Percentiles rank a stretch among this genome's conserved stretches.
Conservation (phyloP, 2,113 vertebrate species). For the Rhodinocichla rosea region DNA sequence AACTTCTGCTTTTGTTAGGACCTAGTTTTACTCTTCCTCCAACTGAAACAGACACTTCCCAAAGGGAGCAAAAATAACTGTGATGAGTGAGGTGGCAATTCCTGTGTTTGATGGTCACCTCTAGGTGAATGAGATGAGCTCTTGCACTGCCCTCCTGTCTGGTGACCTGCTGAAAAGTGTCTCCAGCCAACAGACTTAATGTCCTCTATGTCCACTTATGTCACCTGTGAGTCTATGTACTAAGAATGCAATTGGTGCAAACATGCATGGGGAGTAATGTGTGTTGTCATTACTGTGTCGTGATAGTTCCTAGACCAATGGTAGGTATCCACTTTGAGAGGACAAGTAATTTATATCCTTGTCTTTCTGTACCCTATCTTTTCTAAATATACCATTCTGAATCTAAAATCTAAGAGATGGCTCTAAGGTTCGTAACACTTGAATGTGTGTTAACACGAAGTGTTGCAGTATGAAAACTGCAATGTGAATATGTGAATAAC, state of each 20-base stretch:
- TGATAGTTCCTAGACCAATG: background rate
- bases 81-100: background rate
- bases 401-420: background rate
- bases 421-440: background rate
- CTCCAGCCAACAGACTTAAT: background rate
- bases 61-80: background rate
- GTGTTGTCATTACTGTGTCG: background rate
- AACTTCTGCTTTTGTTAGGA: background rate
- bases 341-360: background rate
- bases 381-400: background rate
- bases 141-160: background rate
- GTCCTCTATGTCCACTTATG: rapidly evolving
- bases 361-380: background rate
- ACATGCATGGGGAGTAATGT: background rate
- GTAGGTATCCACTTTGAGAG: background rate
- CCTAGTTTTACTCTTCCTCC: background rate
- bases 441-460: background rate
- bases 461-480: background rate
- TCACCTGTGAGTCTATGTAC: background rate
- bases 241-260: background rate
- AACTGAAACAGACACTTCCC: background rate
- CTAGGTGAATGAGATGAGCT: background rate
- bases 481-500: background rate
- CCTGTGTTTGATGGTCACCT: background rate
- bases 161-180: background rate